Evolutionary conservation across 2,888 invertebrate species (phyloP).

Genomic region (Eilema depressum): DNA sequence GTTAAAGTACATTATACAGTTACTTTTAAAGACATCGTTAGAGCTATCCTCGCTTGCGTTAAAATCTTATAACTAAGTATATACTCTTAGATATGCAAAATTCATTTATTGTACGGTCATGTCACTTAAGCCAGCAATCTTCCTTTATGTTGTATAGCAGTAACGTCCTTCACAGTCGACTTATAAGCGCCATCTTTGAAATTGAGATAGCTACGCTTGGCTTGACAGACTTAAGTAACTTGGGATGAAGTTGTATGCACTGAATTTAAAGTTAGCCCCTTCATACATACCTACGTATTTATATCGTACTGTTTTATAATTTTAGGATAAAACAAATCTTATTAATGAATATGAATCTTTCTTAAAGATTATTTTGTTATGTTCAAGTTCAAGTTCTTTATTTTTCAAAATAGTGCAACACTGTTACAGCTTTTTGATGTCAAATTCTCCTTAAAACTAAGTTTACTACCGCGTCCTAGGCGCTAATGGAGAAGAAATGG

Average conservation of each 20-base stretch:
- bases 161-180: conserved; percentile 44
- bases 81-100: conserved; percentile 7
- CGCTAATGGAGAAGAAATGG: no score
- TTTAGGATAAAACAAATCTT: not conserved
- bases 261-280: conserved; percentile 26
- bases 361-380: no score
- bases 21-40: not conserved
- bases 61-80: not conserved
- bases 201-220: conserved; percentile 53
- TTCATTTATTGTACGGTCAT: conserved; percentile 15
- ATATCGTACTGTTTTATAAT: not conserved
- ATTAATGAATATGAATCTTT: no score
- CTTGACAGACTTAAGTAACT: conserved; percentile 46
- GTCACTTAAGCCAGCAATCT: conserved; percentile 31
- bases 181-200: conserved; percentile 45
- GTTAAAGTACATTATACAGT: not conserved
- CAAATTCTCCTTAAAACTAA: no score
- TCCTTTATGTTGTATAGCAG: conserved; percentile 44
- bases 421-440: no score
- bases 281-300: not conserved
- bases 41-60: no score
- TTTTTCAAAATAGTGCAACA: no score
- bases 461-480: no score
- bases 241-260: conserved; percentile 41
- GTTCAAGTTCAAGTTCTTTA: no score